Evolutionary conservation across 1,140 invertebrate species (phyloP).

Genomic region (Hestina assimilis): DNA sequence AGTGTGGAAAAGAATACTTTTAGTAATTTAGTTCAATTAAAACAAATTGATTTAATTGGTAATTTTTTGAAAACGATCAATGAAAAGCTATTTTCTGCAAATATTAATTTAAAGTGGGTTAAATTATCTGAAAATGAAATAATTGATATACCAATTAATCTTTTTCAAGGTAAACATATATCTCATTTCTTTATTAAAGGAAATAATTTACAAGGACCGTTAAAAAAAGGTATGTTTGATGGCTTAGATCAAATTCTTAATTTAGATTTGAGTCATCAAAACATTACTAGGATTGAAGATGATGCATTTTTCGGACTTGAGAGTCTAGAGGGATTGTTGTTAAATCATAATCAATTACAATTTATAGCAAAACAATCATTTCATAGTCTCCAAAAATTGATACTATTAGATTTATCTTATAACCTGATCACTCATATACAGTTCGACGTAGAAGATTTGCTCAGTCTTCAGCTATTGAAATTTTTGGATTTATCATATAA

Average conservation of each 20-base stretch:
- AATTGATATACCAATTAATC: constrained; percentile 31
- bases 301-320: constrained; percentile 43
- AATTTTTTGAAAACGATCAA: constrained; percentile 37
- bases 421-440: constrained; percentile 39
- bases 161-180: constrained; percentile 46
- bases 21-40: constrained; percentile 27
- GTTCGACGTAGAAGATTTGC: constrained; percentile 40
- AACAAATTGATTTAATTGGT: constrained; percentile 36
- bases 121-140: constrained; percentile 43
- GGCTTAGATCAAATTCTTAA: constrained; percentile 33
- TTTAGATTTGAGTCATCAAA: constrained; percentile 45
- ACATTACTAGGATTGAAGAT: constrained; percentile 37
- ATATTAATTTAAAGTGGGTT: constrained; percentile 24
- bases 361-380: constrained; percentile 40
- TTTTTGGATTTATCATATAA: constrained; percentile 53
- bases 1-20: constrained; percentile 38
- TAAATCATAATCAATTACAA: constrained; percentile 48
- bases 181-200: constrained; percentile 33
- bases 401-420: constrained; percentile 45
- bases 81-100: constrained; percentile 35
- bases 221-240: constrained; percentile 44
- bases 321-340: constrained; percentile 26
- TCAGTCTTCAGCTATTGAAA: constrained; percentile 31
- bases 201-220: constrained; percentile 40
- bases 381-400: constrained; percentile 31